Percentiles rank a stretch among this genome's conserved stretches.
Evolutionary conservation across 2,888 invertebrate genomes (phyloP).

Genomic region (Homarus gammarus): DNA sequence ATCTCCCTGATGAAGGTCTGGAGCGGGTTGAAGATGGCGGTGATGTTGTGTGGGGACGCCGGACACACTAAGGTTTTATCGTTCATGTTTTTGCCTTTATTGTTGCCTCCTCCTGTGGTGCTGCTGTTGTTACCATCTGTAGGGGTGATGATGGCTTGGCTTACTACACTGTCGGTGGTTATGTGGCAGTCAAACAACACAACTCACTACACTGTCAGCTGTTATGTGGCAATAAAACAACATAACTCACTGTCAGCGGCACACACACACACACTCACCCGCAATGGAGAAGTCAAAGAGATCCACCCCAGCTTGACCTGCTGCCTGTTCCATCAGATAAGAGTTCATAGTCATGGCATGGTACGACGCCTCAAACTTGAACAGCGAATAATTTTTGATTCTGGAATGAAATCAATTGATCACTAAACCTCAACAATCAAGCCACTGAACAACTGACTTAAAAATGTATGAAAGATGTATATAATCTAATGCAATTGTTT

Average conservation of each 20-base stretch:
- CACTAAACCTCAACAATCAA: constrained; percentile 27
- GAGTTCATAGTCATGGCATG: constrained; percentile 82
- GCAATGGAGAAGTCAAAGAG: constrained; percentile 5
- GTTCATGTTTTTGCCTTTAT: constrained; percentile 16
- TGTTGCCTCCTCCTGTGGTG: background rate
- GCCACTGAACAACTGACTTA: too few species aligned
- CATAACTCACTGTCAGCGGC: too few species aligned
- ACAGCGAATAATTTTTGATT: constrained; percentile 79
- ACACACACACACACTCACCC: too few species aligned
- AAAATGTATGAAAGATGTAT: too few species aligned
- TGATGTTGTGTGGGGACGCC: constrained; percentile 86
- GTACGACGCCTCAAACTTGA: constrained; percentile 86
- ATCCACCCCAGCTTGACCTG: constrained; percentile 21
- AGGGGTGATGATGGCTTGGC: background rate
- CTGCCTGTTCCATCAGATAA: constrained; percentile 81
- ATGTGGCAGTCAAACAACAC: too few species aligned
- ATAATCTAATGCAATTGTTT: too few species aligned
- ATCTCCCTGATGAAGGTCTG: constrained; percentile 91
- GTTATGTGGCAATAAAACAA: too few species aligned
- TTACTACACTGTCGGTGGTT: background rate
- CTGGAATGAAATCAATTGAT: constrained; percentile 76
- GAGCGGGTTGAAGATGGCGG: constrained; percentile 89
- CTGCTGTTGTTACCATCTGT: constrained; percentile 53
- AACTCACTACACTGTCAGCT: background rate
- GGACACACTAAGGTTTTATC: constrained; percentile 87